Evolutionary conservation across 2,888 invertebrate species (phyloP), one percentile per base, ranked within the genome.

Genomic region (Drosophila rellima): DNA sequence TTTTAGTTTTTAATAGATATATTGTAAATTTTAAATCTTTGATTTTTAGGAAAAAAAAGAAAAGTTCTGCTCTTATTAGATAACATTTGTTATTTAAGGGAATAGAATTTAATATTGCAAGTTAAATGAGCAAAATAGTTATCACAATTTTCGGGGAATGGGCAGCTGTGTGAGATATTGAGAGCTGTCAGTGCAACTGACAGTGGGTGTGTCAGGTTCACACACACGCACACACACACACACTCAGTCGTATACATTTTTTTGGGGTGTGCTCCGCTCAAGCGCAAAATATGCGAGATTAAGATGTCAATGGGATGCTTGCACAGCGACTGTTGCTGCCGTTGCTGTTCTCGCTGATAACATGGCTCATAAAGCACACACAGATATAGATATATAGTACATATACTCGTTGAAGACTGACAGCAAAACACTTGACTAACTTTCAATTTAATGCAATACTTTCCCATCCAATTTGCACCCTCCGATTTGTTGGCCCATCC

Each of bases 241-340:
- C 37, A 17, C n/a, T n/a, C n/a, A n/a, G n/a, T n/a, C n/a, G n/a
- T n/a, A n/a, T n/a, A n/a, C n/a, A n/a, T n/a, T n/a, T n/a, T n/a
- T n/a, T 37, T 37, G 60, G 78, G 78, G 78, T 81, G 78, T 45
- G 63, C 23, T 66, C 70, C 70, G 42, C 69, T 80, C 80, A 82
- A 78, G 90, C 86, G 90, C 61, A 85, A 90, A 90, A 90, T 91
- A 90, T 91, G 83, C 70, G 77, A 87, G 90, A 90, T 90, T 90
- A 90, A 90, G 87, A 90, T 90, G 91, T 91, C 90, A 91, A 89
- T 85, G 88, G 68, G 61, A 71, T 72, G 82, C 48, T 77, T 62
- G 56, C 67, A 73, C 70, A 59, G 35, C 47, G 62, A 68, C 74
- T 70, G 65, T 39, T 60, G 66, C 50, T 61, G 35, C 47, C 61